phyloP scores from a whole-genome alignment of 2,888 invertebrate genomes.

The Muscina levida region DNA sequence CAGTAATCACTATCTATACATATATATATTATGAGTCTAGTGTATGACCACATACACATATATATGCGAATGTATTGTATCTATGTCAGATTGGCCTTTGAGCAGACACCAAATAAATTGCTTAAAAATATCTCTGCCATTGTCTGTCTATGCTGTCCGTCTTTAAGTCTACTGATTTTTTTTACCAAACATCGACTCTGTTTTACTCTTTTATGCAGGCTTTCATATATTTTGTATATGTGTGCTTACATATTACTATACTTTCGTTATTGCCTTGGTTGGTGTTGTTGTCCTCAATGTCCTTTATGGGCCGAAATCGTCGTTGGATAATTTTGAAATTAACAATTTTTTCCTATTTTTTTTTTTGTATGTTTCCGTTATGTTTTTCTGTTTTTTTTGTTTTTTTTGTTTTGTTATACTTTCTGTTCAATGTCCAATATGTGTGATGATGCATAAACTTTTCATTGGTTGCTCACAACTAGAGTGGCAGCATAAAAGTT shows the following conservation, averaged over 20 bases:
- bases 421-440: neutral
- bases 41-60: no score
- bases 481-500: neutral
- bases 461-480: neutral
- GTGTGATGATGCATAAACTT: conserved; percentile 22
- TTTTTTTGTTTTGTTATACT: neutral
- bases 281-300: neutral
- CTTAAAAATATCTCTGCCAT: conserved; percentile 4
- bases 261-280: neutral
- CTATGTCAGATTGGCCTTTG: conserved; percentile 14
- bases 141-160: neutral
- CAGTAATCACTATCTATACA: neutral
- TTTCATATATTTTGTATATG: neutral
- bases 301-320: conserved; percentile 16
- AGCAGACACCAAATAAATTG: conserved; percentile 26
- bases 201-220: no score
- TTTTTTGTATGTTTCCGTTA: neutral
- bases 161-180: neutral
- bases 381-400: no score
- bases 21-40: neutral
- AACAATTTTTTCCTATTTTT: conserved; percentile 11
- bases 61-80: neutral
- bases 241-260: neutral
- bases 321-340: conserved; percentile 25
- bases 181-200: no score